phyloP scores from a whole-genome alignment of 2,113 vertebrate species.

The Cynopterus brachyotis region DNA sequence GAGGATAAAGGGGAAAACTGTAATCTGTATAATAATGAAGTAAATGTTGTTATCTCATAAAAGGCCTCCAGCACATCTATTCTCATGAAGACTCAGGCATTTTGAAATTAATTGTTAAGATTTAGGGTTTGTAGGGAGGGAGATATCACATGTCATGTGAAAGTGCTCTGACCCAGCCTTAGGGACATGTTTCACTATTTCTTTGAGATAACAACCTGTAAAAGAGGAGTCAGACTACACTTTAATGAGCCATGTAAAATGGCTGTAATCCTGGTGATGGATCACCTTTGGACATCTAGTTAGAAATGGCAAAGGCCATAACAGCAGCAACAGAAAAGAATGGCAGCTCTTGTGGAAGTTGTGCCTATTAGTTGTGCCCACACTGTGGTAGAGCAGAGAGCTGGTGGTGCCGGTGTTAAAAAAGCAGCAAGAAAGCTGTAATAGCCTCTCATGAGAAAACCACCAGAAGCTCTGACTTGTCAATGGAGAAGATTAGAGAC shows the following conservation, averaged over 20 bases:
- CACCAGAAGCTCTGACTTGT: neutral
- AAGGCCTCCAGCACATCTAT: neutral
- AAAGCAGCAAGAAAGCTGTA: neutral
- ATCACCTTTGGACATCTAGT: neutral
- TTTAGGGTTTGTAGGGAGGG: neutral
- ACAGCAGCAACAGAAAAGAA: accelerated
- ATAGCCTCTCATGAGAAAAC: neutral
- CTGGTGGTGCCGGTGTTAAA: accelerated
- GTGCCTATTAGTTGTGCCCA: too few species aligned
- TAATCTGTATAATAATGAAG: neutral
- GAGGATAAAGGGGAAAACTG: neutral
- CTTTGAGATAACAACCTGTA: neutral
- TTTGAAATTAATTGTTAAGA: neutral
- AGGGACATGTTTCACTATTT: neutral
- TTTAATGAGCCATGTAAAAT: neutral
- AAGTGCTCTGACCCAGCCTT: neutral
- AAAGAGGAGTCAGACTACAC: neutral
- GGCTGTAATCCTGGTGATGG: neutral
- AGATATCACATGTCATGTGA: neutral
- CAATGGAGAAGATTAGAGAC: neutral
- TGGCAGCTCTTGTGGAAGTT: accelerated
- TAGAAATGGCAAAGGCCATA: neutral
- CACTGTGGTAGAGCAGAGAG: neutral
- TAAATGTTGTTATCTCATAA: neutral
- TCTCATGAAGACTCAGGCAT: neutral